Evolutionary conservation across 2,797 vertebrate species (phyloP).

Genomic region (Gallinago stenura): DNA sequence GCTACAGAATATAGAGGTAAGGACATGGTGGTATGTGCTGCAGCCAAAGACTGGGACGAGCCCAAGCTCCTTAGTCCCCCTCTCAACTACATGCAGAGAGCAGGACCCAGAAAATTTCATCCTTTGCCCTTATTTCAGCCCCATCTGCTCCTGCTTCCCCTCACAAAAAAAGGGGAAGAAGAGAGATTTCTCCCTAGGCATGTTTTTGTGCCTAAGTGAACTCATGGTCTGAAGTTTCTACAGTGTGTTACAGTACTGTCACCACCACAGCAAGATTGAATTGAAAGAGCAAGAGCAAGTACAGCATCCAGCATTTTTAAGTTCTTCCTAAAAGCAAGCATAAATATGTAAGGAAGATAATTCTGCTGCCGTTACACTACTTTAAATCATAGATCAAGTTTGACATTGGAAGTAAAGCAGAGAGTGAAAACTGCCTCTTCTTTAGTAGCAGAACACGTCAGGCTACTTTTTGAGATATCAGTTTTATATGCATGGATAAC

Average conservation of each 20-base stretch:
- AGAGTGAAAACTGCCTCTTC: background rate
- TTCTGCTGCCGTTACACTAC: background rate
- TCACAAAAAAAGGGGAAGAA: background rate
- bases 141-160: background rate
- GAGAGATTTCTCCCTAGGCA: background rate
- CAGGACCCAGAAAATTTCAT: background rate
- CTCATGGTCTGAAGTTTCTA: background rate
- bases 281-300: background rate
- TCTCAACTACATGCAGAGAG: background rate
- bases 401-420: background rate
- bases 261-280: background rate
- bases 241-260: background rate
- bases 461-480: background rate
- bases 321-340: background rate
- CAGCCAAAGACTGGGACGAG: background rate
- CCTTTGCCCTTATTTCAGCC: background rate
- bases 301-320: background rate
- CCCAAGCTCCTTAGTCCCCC: accelerated
- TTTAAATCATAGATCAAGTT: background rate
- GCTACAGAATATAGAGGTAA: background rate
- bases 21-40: background rate
- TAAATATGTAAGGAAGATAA: background rate
- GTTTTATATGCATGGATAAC: background rate
- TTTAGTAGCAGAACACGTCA: background rate
- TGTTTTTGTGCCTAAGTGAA: background rate